Percentiles rank a stretch among this genome's conserved stretches.
These are phyloP conservation scores for Corythaixoides concolor DNA, from an alignment of 2,113 vertebrate genomes.

Conservation along the genomic window DNA sequence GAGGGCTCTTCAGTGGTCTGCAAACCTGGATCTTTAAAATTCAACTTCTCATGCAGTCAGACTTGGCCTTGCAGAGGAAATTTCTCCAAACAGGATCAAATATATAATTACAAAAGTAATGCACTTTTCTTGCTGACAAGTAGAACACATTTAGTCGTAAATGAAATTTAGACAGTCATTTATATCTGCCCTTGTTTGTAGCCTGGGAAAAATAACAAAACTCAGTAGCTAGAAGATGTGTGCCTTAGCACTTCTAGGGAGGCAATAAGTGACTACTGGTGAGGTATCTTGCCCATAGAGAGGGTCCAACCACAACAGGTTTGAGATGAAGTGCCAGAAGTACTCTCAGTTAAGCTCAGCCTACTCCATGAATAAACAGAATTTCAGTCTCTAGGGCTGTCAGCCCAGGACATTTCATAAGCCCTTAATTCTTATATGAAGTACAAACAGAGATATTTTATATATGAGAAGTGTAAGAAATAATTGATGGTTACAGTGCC, in stretches of 20 bases:
- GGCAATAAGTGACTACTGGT: not conserved
- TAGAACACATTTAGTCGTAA: not conserved
- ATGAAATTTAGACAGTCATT: not conserved
- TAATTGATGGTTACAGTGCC: not conserved
- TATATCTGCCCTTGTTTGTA: not conserved
- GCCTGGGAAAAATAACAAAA: not conserved
- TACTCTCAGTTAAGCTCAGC: not conserved
- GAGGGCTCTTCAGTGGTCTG: not conserved
- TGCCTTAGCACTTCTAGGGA: not conserved
- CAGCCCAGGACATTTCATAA: not conserved
- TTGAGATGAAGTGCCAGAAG: not conserved
- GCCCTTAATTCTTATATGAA: not conserved
- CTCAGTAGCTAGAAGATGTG: not conserved
- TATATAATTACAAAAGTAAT: not conserved
- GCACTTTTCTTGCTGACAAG: not conserved
- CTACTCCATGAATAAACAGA: not conserved
- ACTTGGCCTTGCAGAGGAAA: not conserved
- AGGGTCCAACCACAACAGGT: not conserved
- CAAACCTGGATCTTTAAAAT: not conserved
- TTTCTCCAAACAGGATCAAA: not conserved
- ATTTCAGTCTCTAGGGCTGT: not conserved
- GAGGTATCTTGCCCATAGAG: not conserved
- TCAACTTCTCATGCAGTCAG: not conserved
- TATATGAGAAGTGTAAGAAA: not conserved
- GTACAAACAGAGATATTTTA: not conserved